Evolutionary conservation across 2,797 vertebrate species (phyloP).

Genomic region (Oophaga sylvatica): DNA sequence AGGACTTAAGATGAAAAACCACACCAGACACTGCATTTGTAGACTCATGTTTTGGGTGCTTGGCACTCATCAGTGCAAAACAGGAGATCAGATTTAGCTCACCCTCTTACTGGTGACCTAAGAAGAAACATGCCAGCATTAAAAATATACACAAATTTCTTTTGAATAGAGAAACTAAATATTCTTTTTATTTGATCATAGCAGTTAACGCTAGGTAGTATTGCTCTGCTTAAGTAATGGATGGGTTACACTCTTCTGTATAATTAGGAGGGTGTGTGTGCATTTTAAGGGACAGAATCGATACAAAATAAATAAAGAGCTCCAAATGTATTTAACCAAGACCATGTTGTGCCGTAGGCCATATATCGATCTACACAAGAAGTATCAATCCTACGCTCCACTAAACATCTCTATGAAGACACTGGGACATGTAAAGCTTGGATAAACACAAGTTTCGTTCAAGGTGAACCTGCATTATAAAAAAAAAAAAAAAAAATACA

Average conservation of each 20-base stretch:
- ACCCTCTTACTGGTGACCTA: too few species aligned
- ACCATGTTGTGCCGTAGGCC: constrained; percentile 23
- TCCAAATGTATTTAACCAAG: constrained; percentile 38
- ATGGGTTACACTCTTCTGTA: constrained; percentile 18
- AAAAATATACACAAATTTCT: too few species aligned
- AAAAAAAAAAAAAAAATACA: neutral
- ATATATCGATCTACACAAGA: constrained; percentile 33
- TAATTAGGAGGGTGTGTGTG: constrained; percentile 14
- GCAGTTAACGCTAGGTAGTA: neutral
- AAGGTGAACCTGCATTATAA: neutral
- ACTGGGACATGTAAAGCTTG: neutral
- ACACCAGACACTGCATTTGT: too few species aligned
- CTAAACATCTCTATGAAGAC: constrained; percentile 16
- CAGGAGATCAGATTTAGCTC: too few species aligned
- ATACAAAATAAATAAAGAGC: constrained; percentile 41
- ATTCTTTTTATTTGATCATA: neutral
- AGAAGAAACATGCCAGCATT: too few species aligned
- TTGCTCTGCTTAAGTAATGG: neutral
- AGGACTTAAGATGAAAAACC: too few species aligned
- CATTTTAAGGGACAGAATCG: constrained; percentile 39
- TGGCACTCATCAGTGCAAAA: too few species aligned
- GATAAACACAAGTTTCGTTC: constrained; percentile 2
- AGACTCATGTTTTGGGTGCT: too few species aligned
- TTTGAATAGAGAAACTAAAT: neutral
- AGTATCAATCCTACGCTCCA: constrained; percentile 18